Conservation (phyloP, 2,888 invertebrate species). For the Coecobrya sp. region DNA sequence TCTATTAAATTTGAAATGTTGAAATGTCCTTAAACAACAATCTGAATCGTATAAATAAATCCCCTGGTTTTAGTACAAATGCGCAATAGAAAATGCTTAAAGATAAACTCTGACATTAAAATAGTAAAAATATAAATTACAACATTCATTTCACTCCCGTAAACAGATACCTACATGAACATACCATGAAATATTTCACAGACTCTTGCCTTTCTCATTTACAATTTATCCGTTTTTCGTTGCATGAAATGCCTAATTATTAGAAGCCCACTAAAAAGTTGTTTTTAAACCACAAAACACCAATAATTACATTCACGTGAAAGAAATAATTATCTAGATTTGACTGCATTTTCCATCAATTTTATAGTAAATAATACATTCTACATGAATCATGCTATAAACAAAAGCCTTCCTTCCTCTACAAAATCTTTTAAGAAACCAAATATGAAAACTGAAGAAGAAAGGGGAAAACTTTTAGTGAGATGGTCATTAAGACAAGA, state of each 20-base stretch:
- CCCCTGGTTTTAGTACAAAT: too few relatives aligned
- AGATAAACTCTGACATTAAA: neutral
- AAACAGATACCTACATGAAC: neutral
- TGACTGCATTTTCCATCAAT: neutral
- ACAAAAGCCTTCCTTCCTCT: too few relatives aligned
- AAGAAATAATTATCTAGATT: neutral
- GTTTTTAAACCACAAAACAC: neutral
- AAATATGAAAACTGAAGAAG: neutral
- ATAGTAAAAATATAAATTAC: neutral
- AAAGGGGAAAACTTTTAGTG: constrained; percentile 9
- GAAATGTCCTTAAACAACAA: too few relatives aligned
- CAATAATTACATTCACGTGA: neutral
- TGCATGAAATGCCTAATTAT: constrained; percentile 22
- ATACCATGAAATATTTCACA: constrained; percentile 5
- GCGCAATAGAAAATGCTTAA: too few relatives aligned
- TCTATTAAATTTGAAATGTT: too few relatives aligned
- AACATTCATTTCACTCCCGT: neutral
- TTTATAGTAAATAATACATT: neutral
- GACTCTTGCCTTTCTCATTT: neutral
- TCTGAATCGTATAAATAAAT: too few relatives aligned
- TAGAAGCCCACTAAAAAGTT: constrained; percentile 11
- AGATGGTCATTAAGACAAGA: constrained; percentile 71
- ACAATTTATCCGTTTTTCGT: constrained; percentile 2
- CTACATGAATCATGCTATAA: too few relatives aligned
- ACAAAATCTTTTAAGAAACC: neutral